These are phyloP conservation scores for Drosophila ironensis DNA, from an alignment of 1,140 invertebrate genomes.

Conservation along the genomic window DNA sequence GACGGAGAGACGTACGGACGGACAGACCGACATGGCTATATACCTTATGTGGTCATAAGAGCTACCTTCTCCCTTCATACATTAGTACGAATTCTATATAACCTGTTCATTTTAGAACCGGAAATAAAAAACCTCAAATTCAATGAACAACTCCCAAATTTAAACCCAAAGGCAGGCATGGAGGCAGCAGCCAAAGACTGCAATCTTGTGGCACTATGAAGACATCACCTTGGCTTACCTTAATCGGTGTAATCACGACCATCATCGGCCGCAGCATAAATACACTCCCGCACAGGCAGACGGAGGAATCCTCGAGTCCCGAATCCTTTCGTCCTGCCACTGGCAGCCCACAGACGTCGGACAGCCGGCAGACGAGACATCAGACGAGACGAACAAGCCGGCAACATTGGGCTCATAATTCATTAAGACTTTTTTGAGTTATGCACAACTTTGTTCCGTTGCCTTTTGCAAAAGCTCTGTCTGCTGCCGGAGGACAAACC, in stretches of 20 bases:
- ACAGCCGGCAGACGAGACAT: slow-evolving; percentile 37
- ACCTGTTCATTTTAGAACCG: too few relatives aligned
- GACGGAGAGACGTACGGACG: too few relatives aligned
- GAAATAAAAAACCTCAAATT: too few relatives aligned
- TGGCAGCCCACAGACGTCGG: slow-evolving; percentile 16
- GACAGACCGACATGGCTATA: too few relatives aligned
- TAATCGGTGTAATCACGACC: slow-evolving; percentile 34
- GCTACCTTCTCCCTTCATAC: too few relatives aligned
- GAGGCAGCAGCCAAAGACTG: too few relatives aligned
- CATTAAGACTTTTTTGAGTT: slow-evolving; percentile 76
- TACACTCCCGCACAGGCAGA: slow-evolving; percentile 5
- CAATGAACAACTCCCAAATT: background rate
- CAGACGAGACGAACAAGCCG: slow-evolving; percentile 30
- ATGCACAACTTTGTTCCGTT: slow-evolving; percentile 63
- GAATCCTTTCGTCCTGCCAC: slow-evolving; percentile 36
- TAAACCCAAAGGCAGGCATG: background rate
- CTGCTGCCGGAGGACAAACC: slow-evolving; percentile 66
- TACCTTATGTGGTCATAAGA: too few relatives aligned
- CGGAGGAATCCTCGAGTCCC: slow-evolving; percentile 28
- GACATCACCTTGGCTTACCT: slow-evolving; percentile 28
- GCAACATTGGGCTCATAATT: slow-evolving; percentile 62
- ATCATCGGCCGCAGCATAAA: slow-evolving; percentile 36
- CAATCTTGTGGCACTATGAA: slow-evolving; percentile 34
- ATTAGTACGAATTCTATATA: too few relatives aligned
- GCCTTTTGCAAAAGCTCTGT: slow-evolving; percentile 30